Conservation (phyloP, 2,888 invertebrate genomes). For the Aphodius granarius region DNA sequence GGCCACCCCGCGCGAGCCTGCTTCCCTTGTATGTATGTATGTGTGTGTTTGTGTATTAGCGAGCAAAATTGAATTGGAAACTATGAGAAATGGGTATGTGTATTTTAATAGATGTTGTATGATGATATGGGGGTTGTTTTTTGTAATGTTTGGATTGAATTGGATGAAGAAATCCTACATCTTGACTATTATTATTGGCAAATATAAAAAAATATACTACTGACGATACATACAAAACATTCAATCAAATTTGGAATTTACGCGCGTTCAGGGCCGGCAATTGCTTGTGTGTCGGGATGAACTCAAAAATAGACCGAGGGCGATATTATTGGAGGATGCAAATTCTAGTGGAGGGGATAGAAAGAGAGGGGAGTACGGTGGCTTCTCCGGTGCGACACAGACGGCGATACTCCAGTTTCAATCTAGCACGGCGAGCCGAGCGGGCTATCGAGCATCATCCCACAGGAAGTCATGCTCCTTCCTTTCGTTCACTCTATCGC, state of each 20-base stretch:
- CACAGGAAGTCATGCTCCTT: not conserved
- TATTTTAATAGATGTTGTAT: not conserved
- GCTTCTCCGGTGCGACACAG: not conserved
- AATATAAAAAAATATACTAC: too few relatives aligned
- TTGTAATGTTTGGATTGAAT: too few relatives aligned
- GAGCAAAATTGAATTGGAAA: not conserved
- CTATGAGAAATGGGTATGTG: not conserved
- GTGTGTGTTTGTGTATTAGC: too few relatives aligned
- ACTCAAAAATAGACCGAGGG: conserved; percentile 21
- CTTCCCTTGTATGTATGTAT: too few relatives aligned
- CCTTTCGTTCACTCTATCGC: not conserved
- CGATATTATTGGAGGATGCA: conserved; percentile 24
- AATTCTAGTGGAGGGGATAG: conserved; percentile 10
- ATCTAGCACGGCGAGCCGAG: conserved; percentile 2
- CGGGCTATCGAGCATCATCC: not conserved
- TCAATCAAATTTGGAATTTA: not conserved
- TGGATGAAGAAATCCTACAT: too few relatives aligned
- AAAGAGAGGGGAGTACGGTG: conserved; percentile 4
- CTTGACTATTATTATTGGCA: too few relatives aligned
- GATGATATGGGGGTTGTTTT: not conserved
- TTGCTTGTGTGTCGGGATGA: not conserved
- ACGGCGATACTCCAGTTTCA: conserved; percentile 8
- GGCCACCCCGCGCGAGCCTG: too few relatives aligned
- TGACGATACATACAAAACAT: not conserved
- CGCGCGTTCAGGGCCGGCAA: not conserved